Evolutionary conservation across 2,888 invertebrate genomes (phyloP).

Genomic region (Acleris cristana): DNA sequence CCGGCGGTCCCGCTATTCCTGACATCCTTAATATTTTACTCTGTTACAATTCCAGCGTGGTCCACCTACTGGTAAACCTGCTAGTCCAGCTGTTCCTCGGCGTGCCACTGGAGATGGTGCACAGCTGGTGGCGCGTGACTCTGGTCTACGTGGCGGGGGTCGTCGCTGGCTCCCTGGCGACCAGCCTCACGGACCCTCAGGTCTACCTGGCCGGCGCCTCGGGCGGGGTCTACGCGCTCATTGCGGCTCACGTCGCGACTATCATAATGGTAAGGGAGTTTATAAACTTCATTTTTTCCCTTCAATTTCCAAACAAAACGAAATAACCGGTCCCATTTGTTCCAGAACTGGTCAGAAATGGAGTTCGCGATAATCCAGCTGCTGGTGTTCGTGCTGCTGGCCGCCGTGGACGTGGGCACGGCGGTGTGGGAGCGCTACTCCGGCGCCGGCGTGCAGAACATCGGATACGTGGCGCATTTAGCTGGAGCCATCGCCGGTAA

Average conservation of each 20-base stretch:
- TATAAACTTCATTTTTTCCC: too few relatives aligned
- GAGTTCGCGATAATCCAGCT: constrained; percentile 94
- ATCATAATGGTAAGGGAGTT: constrained; percentile 89
- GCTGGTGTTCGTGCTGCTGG: constrained; percentile 91
- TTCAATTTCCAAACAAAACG: too few relatives aligned
- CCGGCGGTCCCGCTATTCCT: too few relatives aligned
- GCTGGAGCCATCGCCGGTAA: constrained; percentile 94
- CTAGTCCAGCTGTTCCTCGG: constrained; percentile 96
- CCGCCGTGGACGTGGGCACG: constrained; percentile 92
- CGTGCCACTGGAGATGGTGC: constrained; percentile 97
- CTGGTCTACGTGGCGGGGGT: constrained; percentile 93
- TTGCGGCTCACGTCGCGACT: constrained; percentile 96
- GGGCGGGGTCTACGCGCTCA: constrained; percentile 97
- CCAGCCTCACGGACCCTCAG: constrained; percentile 90
- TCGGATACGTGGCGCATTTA: constrained; percentile 97
- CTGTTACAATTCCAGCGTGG: constrained; percentile 82
- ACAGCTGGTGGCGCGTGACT: constrained; percentile 96
- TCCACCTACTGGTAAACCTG: constrained; percentile 95
- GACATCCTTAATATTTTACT: not conserved
- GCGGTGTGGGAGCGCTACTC: constrained; percentile 95
- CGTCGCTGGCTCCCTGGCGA: constrained; percentile 92
- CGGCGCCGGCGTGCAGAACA: constrained; percentile 87
- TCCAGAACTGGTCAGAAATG: constrained; percentile 98
- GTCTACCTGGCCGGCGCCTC: constrained; percentile 96
- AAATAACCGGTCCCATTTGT: constrained; percentile 40